A percentile compares a stretch with the other conserved stretches of the same genome.
phyloP scores from a whole-genome alignment of 2,888 invertebrate species.

The Trissolcus japonicus region DNA sequence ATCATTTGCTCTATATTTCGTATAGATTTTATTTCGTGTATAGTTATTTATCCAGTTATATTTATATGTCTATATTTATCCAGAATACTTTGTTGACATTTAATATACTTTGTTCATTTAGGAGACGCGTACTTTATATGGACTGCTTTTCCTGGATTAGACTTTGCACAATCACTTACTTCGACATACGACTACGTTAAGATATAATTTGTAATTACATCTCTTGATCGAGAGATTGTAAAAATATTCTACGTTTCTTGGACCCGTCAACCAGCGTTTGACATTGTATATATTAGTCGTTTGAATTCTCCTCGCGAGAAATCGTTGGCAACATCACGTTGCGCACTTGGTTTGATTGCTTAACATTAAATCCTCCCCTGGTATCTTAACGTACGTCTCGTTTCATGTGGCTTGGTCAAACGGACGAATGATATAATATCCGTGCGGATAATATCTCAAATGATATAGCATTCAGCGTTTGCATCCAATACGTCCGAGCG shows the following conservation, averaged over 20 bases:
- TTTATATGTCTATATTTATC: conserved; percentile 52
- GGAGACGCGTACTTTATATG: conserved; percentile 24
- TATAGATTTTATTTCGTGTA: conserved; percentile 14
- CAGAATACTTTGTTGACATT: conserved; percentile 14
- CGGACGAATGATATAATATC: conserved; percentile 2
- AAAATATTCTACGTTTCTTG: conserved; percentile 74
- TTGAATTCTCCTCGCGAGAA: conserved; percentile 21
- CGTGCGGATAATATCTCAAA: background rate
- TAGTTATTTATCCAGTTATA: conserved; percentile 7
- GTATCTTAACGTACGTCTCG: conserved; percentile 1
- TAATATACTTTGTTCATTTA: conserved; percentile 16
- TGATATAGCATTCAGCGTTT: conserved; percentile 8
- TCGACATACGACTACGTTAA: conserved; percentile 24
- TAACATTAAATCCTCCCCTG: conserved; percentile 21
- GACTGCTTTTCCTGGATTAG: conserved; percentile 33
- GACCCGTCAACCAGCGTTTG: conserved; percentile 75
- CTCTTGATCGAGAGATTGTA: conserved; percentile 57
- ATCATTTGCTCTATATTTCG: background rate
- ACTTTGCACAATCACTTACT: conserved; percentile 37
- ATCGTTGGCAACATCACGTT: conserved; percentile 20
- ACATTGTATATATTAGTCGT: conserved; percentile 41
- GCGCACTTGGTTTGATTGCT: conserved; percentile 10
- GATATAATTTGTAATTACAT: conserved; percentile 48
- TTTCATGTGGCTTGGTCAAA: background rate
- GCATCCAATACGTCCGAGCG: conserved; percentile 20